phyloP scores from a whole-genome alignment of 2,888 invertebrate species.

The Aethes cnicana region DNA sequence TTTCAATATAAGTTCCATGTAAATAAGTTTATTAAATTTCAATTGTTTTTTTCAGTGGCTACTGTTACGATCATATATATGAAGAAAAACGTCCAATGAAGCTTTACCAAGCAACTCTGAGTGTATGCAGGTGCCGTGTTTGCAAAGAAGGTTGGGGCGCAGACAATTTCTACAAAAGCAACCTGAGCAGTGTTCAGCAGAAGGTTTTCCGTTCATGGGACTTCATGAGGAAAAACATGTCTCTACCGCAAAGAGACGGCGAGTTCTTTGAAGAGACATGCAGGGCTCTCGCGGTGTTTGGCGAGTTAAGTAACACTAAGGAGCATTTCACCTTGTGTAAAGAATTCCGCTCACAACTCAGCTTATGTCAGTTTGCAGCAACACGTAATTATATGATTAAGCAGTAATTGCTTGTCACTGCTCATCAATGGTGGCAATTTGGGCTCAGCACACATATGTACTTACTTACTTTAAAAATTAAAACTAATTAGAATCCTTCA shows the following conservation, averaged over 20 bases:
- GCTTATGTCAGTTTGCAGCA: slow-evolving; percentile 3
- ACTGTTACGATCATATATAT: slow-evolving; percentile 1
- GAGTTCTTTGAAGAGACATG: neutral
- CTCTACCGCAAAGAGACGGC: neutral
- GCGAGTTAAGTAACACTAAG: neutral
- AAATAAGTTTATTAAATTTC: neutral
- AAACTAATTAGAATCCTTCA: no score
- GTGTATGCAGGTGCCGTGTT: slow-evolving; percentile 16
- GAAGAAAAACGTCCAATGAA: neutral
- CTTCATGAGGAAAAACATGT: neutral
- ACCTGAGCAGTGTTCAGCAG: neutral
- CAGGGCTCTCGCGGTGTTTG: neutral
- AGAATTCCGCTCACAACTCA: neutral
- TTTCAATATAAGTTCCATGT: neutral
- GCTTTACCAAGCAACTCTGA: slow-evolving; percentile 3
- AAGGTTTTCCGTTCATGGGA: neutral
- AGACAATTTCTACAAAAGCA: neutral
- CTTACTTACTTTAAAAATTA: no score
- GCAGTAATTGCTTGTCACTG: neutral
- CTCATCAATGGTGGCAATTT: neutral
- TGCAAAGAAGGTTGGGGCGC: slow-evolving; percentile 3
- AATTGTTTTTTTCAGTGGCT: neutral
- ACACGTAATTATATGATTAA: neutral
- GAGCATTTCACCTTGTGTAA: slow-evolving; percentile 1
- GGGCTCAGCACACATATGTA: no score